Evolutionary conservation across 2,888 invertebrate genomes (phyloP), one percentile per base, ranked within the genome.

Genomic region (Drosophila multiciliata): DNA sequence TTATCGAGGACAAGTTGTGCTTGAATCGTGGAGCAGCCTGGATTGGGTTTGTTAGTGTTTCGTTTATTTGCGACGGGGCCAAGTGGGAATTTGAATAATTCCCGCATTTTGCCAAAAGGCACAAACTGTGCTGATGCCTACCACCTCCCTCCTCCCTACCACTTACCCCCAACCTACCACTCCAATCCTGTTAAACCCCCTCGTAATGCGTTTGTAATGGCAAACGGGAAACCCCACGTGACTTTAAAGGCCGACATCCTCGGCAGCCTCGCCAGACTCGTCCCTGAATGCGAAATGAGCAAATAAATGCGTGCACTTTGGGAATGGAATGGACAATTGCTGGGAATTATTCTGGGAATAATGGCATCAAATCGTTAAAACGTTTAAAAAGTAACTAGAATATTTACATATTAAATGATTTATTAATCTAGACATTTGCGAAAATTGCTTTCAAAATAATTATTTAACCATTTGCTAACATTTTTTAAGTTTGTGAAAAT

Each of bases 1-100:
- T 1, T 2, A 23, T 38, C 11, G 11, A 12, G 48, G 20, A 55
- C 29, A 55, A 42, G 45, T 23, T 45, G 8, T 32, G 35, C 23
- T 35, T 36, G 26, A 26, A 29, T 33, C 17, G n/a, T 45, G 60
- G 40, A 62, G 15, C 62, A 26, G 50, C 11, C 23, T 7, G 33
- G 57, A 67, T 61, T 70, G 66, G 52, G 74, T 64, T 68, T 72
- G 71, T 60, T 74, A 49, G 45, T 67, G 52, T 73, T 66, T 61
- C 73, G 73, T 73, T 79, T 78, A 78, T 66, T 83, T 82, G 74
- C 73, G 63, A 74, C 61, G 80, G 73, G 79, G 75, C 79, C 84
- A 81, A 85, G 80, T 83, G 84, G 81, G 79, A 87, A 83, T 90
- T 87, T 86, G 75, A 86, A 84, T 87, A 87, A 83, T 82, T 85